Evolutionary conservation across 2,113 vertebrate species (phyloP).

Genomic region (Toxotes chatareus): DNA sequence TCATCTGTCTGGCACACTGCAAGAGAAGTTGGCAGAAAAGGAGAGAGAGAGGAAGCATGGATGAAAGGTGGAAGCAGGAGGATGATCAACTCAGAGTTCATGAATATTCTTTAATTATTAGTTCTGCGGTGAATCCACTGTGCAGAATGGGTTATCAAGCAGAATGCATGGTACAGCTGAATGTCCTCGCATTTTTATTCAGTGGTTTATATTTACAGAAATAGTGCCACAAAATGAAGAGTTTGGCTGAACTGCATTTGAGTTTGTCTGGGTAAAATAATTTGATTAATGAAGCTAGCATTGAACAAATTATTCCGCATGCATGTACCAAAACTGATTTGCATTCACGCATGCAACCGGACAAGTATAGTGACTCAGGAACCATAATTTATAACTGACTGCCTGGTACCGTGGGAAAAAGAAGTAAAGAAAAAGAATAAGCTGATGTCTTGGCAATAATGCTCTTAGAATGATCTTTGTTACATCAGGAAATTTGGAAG

Average conservation of each 20-base stretch:
- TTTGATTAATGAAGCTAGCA: conserved; percentile 5
- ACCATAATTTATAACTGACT: neutral
- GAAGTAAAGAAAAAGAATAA: neutral
- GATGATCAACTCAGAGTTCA: conserved; percentile 16
- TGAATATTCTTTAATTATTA: neutral
- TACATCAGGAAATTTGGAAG: neutral
- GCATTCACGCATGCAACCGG: conserved; percentile 16
- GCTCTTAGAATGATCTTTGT: neutral
- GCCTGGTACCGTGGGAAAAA: neutral
- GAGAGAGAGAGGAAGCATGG: conserved; percentile 57
- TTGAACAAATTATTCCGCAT: conserved; percentile 21
- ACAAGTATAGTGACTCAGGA: neutral
- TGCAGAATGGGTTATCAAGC: neutral
- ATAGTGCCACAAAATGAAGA: conserved; percentile 13
- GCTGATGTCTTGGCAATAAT: neutral
- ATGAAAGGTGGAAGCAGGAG: conserved; percentile 56
- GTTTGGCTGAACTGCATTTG: conserved; percentile 37
- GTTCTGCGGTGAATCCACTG: neutral
- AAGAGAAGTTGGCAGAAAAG: conserved; percentile 62
- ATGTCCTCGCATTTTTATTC: neutral
- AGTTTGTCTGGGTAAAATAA: conserved; percentile 16
- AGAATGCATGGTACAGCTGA: neutral
- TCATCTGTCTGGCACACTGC: conserved; percentile 73
- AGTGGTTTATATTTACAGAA: conserved; percentile 9
- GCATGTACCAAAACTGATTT: conserved; percentile 18